Base-by-base conservation (phyloP, 1,140 invertebrate genomes). In the Heterodera schachtii region DNA sequence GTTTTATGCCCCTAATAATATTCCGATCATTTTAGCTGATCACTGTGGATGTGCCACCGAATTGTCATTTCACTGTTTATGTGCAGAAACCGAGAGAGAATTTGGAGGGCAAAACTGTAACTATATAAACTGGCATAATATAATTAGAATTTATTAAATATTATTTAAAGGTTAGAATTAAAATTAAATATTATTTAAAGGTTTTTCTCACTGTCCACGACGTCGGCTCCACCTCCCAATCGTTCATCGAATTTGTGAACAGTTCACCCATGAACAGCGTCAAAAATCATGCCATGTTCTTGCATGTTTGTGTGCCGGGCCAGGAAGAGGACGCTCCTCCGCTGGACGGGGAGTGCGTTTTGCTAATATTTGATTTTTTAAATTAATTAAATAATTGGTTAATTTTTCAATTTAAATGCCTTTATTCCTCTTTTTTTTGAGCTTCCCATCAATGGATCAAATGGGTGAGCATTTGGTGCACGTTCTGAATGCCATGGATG, bases 291-390 rank as follows among this genome's bases (percentile, higher is more conserved):
- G 60, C 41, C 52, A 43, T 75, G n/a, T 75, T 75, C 46, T 47
- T 75, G 74, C 74, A 75, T 47, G 74, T 75, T 19, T 75, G 74
- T 49, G 74, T 75, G n/a, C 74, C 74, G 43, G 74, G 74, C 31
- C 74, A 75, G 19, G 74, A 75, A 47, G 73, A 75, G 11, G 52
- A n/a, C 41, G 74, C 74, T 1, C 41, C n/a, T n/a, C 13, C 31
- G 4, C 13, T 75, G 31, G 19, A 9, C 16, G 74, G 66, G 31
- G 74, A 75, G 74, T 75, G 21, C 31, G 74, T 49, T 43, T 41
- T 70, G 13, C 19, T 70, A 43, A 43, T 60, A 64, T 75, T 44
- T 70, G 1, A 49, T 60, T 60, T 60, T 60, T 11, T 4, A 60
- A 60, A 16, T 60, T 60, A 16, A 52, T 52, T 52, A 19, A 60